Evolutionary conservation across 1,140 invertebrate genomes (phyloP), one percentile per base, ranked within the genome.

Genomic region (Drosophila cardini): DNA sequence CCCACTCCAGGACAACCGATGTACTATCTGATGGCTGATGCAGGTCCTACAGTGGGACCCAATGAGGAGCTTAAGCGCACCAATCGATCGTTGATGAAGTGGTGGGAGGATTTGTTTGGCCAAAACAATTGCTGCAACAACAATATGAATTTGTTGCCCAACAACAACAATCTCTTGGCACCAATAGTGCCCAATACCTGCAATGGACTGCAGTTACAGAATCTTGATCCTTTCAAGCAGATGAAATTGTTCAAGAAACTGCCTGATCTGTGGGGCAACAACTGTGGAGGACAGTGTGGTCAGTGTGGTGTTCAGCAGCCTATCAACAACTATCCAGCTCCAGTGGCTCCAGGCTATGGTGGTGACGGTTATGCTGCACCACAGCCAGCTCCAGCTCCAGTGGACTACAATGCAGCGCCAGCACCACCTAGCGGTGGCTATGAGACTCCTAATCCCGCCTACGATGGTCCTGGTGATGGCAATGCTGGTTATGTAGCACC

Each of bases 21-120:
- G 38, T 89, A 89, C 38, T 89, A 89, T 48, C 46, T 90, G n/a
- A 61, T 68, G 68, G 85, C 78, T 16, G 85, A 89, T 70, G 36
- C 75, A 0, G 85, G 85, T 8, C 38, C 50, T 4, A 18, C 32
- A 2, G 80, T 90, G 53, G 72, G 73, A 2, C 83, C 87, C 30
- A 79, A 64, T 4, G 83, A 74, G 0, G 65, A 90, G 13, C 21
- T 89, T 16, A 87, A 61, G 46, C 87, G 87, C n/a, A 84, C 83
- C 7, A 83, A 90, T 61, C 87, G 87, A 0, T 91, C 87, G 32
- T 69, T 90, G 1, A 30, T 80, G 6, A 90, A 90, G 46, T 91
- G 83, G 78, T 83, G 80, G 83, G 90, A 83, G 2, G 77, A 91
- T 50, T 61, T 91, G 4, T 90, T 90, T 16, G 11, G 55, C 0